Base-by-base conservation (phyloP, 1,140 invertebrate species). In the Hyles vespertilio region DNA sequence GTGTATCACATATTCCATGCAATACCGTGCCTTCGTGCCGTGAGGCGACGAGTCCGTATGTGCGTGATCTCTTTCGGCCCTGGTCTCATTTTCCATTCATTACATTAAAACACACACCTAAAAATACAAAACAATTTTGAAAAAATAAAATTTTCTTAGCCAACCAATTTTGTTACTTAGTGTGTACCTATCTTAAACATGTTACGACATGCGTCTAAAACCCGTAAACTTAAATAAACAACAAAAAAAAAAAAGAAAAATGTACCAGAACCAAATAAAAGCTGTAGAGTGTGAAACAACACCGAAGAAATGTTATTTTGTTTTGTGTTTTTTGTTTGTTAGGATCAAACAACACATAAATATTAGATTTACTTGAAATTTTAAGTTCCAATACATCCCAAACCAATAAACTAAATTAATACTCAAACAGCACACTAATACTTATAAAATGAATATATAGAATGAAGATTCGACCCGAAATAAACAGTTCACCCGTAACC, bases 181-280 rank as follows among this genome's bases (percentile, higher is more conserved):
- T 22, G 22, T 65, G 12, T n/a, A 48, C 46, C 46, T 48, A 48
- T 4, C 43, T 53, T 59, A 56, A 59, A 22, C 22, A 22, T 43
- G 40, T 51, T 12, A 51, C 48, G 36, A 8, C 58, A 69, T 65
- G 60, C 61, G 33, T 63, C 44, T 59, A 33, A 63, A 36, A 67
- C 65, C 70, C 66, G 70, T 66, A 67, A 50, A n/a, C 10, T 4
- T 53, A 40, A 44, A 68, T 1, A 12, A 22, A 53, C 65, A 56
- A 76, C 58, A 72, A 70, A 58, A 63, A 64, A 62, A 63, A 45
- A 32, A 53, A 67, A 68, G 69, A 81, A 84, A 79, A 86, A 86
- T 85, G 80, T 74, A 86, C 84, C 84, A 88, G 84, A 88, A 88
- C 84, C 84, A 84, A 87, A 77, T 76, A 67, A 63, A 78, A 77